Evolutionary conservation across 2,888 invertebrate genomes (phyloP).

Genomic region (Chelonus formosanus): DNA sequence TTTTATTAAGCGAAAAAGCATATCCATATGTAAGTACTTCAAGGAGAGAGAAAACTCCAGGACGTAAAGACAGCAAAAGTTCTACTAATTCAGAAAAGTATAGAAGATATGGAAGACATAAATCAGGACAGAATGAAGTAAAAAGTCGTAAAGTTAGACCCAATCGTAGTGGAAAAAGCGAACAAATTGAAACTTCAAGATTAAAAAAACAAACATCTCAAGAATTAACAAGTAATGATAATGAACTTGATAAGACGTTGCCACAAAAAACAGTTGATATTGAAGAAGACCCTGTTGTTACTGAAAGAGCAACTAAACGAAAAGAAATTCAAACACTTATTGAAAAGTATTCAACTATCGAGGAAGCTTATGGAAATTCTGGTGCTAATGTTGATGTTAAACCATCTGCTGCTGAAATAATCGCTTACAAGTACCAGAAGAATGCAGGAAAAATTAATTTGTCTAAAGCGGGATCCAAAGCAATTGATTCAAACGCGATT

Average conservation of each 20-base stretch:
- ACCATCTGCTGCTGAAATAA: conserved; percentile 53
- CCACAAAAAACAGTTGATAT: conserved; percentile 48
- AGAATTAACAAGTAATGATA: not conserved
- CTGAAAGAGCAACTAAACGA: conserved; percentile 80
- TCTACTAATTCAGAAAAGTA: conserved; percentile 62
- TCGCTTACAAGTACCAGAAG: conserved; percentile 62
- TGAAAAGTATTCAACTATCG: conserved; percentile 82
- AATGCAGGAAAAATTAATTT: conserved; percentile 40
- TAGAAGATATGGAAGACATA: conserved; percentile 64
- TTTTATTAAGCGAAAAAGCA: conserved; percentile 76
- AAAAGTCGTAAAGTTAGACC: conserved; percentile 59
- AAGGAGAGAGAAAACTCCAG: conserved; percentile 73
- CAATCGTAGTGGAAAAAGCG: conserved; percentile 73
- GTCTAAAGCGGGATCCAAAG: conserved; percentile 33
- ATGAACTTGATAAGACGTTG: conserved; percentile 64
- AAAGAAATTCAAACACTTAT: conserved; percentile 86
- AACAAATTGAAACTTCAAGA: conserved; percentile 67
- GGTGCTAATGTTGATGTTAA: conserved; percentile 61
- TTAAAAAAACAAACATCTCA: conserved; percentile 45
- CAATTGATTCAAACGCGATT: conserved; percentile 41
- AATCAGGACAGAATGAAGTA: conserved; percentile 60
- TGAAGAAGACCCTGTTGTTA: conserved; percentile 63
- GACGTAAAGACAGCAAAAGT: conserved; percentile 67
- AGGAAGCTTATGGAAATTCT: conserved; percentile 74
- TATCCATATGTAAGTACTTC: conserved; percentile 69